phyloP scores from a whole-genome alignment of 2,888 invertebrate species.

The Tipula vernalis region DNA sequence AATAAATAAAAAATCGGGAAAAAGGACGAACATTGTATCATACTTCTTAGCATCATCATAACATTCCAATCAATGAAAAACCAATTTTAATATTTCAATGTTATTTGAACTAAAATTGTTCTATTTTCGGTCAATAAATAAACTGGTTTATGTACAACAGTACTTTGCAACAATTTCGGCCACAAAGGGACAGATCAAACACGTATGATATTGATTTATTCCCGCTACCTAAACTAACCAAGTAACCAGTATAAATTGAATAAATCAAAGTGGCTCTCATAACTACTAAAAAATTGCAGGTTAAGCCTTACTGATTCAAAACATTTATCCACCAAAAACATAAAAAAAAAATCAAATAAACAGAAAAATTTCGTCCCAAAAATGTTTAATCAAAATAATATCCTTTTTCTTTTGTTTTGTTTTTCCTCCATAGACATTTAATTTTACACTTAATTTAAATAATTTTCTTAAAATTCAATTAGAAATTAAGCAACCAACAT shows the following conservation, averaged over 20 bases:
- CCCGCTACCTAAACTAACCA: too few relatives aligned
- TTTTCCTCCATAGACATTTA: not conserved
- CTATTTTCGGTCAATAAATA: not conserved
- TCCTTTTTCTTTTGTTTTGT: not conserved
- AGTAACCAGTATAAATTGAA: too few relatives aligned
- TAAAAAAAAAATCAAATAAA: not conserved
- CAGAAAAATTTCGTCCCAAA: slow-evolving; percentile 4
- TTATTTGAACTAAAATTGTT: not conserved
- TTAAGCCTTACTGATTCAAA: not conserved
- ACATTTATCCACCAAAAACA: not conserved
- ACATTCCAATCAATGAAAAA: not conserved
- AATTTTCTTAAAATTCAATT: not conserved
- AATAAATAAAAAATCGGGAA: not conserved
- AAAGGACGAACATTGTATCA: not conserved
- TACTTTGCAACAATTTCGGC: not conserved
- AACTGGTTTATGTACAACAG: not conserved
- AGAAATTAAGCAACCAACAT: not conserved
- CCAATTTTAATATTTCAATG: not conserved
- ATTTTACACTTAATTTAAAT: not conserved
- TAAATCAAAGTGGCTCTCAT: too few relatives aligned
- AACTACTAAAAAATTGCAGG: too few relatives aligned
- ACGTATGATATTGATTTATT: too few relatives aligned
- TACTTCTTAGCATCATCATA: not conserved
- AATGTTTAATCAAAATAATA: not conserved
- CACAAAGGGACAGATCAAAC: too few relatives aligned